Evolutionary conservation across 2,888 invertebrate species (phyloP), one percentile per base, ranked within the genome.

Genomic region (Drosophila mulleri): DNA sequence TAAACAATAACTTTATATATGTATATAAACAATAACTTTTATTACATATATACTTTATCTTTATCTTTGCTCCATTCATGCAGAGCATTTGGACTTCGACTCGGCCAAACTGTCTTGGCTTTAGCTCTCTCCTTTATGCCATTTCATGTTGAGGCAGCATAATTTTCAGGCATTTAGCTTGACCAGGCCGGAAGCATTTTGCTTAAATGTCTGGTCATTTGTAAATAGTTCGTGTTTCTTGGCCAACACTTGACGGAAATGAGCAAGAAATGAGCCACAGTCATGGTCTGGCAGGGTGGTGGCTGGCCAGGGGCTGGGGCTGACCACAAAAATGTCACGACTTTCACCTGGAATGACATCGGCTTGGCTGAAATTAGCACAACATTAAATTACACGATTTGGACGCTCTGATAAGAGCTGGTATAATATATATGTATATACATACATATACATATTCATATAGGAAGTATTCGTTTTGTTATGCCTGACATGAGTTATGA

Each of bases 381-480:
- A 88, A 89, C 88, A 87, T 87, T 89, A 87, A 89, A 88, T 89
- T 72, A 88, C 88, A 88, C 75, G 87, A 87, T 87, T 87, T 80
- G 60, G 73, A 57, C 73, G 72, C 84, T 56, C 65, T 78, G 86
- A 86, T 86, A 86, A 84, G 63, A 71, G 44, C n/a, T 67, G 16
- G 59, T 56, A 35, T 52, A 29, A 48, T 52, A 35, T 41, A 26
- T 26, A 69, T 59, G 65, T 64, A 26, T n/a, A 35, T 35, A 66
- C 32, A 32, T 6, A 0, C 5, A 32, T 48, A 37, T 8, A 29
- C 44, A 37, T 56, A 18, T n/a, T n/a, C n/a, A n/a, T n/a, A n/a
- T n/a, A n/a, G n/a, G n/a, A n/a, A n/a, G n/a, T 57, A 59, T 70
- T 41, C 48, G 53, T 16, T 67, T 67, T 54, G 82, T 71, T 74